Evolutionary conservation across 2,888 invertebrate species (phyloP), one percentile per base, ranked within the genome.

Genomic region (Xanthia icteritia): DNA sequence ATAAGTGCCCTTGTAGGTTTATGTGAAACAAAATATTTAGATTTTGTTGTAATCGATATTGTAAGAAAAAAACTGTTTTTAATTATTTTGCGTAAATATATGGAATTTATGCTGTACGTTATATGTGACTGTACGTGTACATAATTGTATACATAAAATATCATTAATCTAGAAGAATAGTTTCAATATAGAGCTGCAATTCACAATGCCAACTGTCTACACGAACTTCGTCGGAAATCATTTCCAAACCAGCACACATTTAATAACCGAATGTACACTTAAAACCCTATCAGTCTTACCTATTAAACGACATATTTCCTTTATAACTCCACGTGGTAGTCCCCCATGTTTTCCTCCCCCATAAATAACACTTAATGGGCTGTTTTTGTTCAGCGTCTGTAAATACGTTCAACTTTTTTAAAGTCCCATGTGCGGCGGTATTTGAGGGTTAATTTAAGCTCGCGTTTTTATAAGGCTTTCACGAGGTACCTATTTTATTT

Each of bases 321-420:
- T 82, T 81, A 82, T 68, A 73, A 73, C 68, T 23, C 42, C 69
- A 72, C 65, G 86, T 82, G 77, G 72, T 77, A 79, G 13, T 73
- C 63, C 66, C 60, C 86, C 68, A 75, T 82, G 85, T 81, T 76
- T 78, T 76, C 54, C 70, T 68, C 67, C 51, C 56, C 71, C 78
- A 82, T 87, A 88, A 88, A 88, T 88, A 87, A 88, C 84, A 61
- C 39, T 71, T 84, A 88, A 89, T 81, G 77, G 79, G 77, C 83
- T 64, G 82, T 89, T 87, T 88, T 81, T 87, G 77, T 80, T 73
- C 78, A 79, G 70, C 76, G 77, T 71, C 82, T 82, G 80, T 76
- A 82, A 85, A 83, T 86, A 81, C 71, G 86, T 64, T 74, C 61
- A 78, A 85, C 78, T 85, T 84, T 87, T 88, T 86, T 76, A 82